Base-by-base conservation (phyloP, 2,888 invertebrate genomes). In the Trachelus stipa region DNA sequence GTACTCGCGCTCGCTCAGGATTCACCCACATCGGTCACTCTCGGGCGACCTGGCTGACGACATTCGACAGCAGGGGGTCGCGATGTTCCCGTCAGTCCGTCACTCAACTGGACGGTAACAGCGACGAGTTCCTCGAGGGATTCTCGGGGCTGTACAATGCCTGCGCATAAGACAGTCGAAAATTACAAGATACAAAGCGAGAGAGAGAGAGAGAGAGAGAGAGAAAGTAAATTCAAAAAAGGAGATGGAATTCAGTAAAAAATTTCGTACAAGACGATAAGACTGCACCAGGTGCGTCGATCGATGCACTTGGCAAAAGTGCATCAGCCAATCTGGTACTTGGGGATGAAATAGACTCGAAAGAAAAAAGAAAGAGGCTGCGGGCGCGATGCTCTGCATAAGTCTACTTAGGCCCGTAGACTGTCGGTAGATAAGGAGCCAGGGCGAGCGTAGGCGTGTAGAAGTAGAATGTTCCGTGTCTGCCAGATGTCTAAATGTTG, bases 401-500 rank as follows among this genome's bases (percentile, higher is more conserved):
- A 56, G 56, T 56, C 56, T 23, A 23, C 56, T 56, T 23, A 56
- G 56, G 40, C 6, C 15, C 40, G 40, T 40, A 40, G 40, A 40
- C 40, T 40, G 40, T 40, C 40, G 40, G 56, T 23, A 56, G 56
- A 56, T 56, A 56, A 56, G 56, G 56, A 56, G 56, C 56, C 56
- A 56, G 56, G 82, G 77, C 75, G 77, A 75, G 81, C 81, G 84
- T 88, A 87, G 87, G 86, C 88, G 86, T 86, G 86, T 86, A 86
- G 86, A 87, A 85, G 86, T 86, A 86, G 87, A 89, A 89, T 89
- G 88, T 89, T 88, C 86, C 88, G 86, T 88, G 90, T 90, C 90
- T 89, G 89, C 87, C 88, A 88, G 90, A 89, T 89, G 90, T 90
- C 90, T 89, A 90, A 90, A 90, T 90, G 90, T 90, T 90, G 90